Base-by-base conservation (phyloP, 1,140 invertebrate species). In the Pachypeltis micranthus region DNA sequence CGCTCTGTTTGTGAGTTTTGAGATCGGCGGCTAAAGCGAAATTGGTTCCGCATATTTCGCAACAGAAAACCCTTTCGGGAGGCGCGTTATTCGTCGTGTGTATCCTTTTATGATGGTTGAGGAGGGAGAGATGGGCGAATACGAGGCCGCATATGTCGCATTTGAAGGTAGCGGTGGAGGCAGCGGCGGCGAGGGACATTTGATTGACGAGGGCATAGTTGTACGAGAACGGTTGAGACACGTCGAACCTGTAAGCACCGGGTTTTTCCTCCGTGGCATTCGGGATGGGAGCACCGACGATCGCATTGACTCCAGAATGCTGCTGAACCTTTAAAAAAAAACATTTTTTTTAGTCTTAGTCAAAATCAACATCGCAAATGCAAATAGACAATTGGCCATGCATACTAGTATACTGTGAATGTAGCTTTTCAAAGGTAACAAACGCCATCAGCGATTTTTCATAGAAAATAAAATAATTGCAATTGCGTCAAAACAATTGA, bases 131-230 rank as follows among this genome's bases (percentile, higher is more conserved):
- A 71, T 90, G 87, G 1, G 83, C 83, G 72, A 91, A 91, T 75
- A 88, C 87, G 29, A 89, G 73, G 26, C 87, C 87, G 71, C 88
- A 91, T 2, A 90, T 84, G 74, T 91, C 88, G 74, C 88, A 91
- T 74, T 90, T 90, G 71, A 88, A 90, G 63, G 86, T 88, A 16
- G 88, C 87, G 69, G 86, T 85, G 21, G 83, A 85, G 68, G 88
- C 87, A 54, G 86, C 76, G 12, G 78, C 76, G 1, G 78, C 74
- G 28, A 80, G 72, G 29, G 77, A 79, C 78, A 81, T 79, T 66
- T 80, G 79, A 68, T 80, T 80, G 27, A 80, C 71, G 63, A 80
- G 67, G 23, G 78, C 77, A 64, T 74, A 74, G 60, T 79, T 80
- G 67, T 81, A 81, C 62, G 76, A 73, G 60, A 79, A 79, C 7